These are phyloP conservation scores for Macrosteles quadrilineatus DNA, from an alignment of 1,140 invertebrate species.

Conservation along the genomic window DNA sequence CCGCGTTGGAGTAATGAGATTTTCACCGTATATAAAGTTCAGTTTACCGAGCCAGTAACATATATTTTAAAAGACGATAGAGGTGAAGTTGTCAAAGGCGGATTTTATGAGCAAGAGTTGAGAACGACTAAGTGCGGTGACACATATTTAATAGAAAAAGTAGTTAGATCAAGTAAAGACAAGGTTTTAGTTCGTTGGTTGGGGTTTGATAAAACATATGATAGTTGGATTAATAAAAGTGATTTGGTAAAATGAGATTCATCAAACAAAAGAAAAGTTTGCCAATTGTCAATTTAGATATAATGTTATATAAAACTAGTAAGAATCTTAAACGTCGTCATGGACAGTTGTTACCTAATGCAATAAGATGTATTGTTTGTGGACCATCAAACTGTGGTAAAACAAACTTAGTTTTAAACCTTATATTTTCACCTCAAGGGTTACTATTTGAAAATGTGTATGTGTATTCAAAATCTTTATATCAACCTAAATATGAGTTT, in stretches of 20 bases:
- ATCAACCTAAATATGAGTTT: conserved; percentile 48
- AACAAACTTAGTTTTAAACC: conserved; percentile 46
- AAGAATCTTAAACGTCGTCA: conserved; percentile 32
- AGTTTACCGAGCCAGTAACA: conserved; percentile 31
- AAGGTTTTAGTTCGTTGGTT: conserved; percentile 48
- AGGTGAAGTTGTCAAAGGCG: conserved; percentile 37
- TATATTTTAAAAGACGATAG: conserved; percentile 33
- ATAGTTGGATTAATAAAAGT: conserved; percentile 45
- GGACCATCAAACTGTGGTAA: conserved; percentile 48
- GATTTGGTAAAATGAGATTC: conserved; percentile 19
- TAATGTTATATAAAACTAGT: not conserved
- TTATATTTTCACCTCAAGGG: conserved; percentile 45
- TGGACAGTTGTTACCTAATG: conserved; percentile 40
- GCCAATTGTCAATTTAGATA: not conserved
- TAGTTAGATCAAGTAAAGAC: conserved; percentile 41
- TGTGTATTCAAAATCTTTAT: conserved; percentile 48
- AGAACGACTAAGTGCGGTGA: conserved; percentile 41
- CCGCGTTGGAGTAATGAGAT: conserved; percentile 34
- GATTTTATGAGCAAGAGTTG: conserved; percentile 46
- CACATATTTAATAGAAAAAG: conserved; percentile 46
- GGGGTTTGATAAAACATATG: conserved; percentile 43
- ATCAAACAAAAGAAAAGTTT: not conserved
- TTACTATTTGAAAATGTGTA: conserved; percentile 50
- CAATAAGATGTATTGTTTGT: conserved; percentile 42
- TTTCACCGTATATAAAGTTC: conserved; percentile 31